These are phyloP conservation scores for Camponotus vicinus DNA, from an alignment of 1,140 invertebrate genomes.

Conservation along the genomic window DNA sequence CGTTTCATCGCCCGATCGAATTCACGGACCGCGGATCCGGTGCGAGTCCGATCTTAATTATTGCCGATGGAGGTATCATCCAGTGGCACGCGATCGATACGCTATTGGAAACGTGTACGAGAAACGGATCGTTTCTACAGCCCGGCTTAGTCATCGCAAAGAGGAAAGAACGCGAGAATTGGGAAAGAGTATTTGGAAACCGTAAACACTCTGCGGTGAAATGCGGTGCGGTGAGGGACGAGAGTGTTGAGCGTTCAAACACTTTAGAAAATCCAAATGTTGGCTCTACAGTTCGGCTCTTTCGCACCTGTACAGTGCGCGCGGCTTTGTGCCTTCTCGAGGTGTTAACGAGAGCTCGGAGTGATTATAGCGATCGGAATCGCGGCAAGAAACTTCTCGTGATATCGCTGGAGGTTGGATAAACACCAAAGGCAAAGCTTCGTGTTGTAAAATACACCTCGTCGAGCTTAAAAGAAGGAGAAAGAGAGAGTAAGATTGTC, in stretches of 20 bases:
- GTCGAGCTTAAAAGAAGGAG: constrained; percentile 1
- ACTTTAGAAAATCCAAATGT: constrained; percentile 72
- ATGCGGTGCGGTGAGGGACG: neutral
- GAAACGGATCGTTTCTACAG: constrained; percentile 1
- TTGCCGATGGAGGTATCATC: constrained; percentile 11
- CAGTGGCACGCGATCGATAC: constrained; percentile 4
- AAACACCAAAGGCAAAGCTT: constrained; percentile 24
- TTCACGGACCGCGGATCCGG: neutral
- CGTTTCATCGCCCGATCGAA: constrained; percentile 29
- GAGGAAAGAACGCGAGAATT: constrained; percentile 7
- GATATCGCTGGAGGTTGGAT: constrained; percentile 20
- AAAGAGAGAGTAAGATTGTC: neutral
- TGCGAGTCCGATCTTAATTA: constrained; percentile 36
- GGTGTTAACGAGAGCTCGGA: constrained; percentile 42
- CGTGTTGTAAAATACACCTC: neutral
- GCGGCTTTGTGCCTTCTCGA: constrained; percentile 39
- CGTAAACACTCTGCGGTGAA: constrained; percentile 60
- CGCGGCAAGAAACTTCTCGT: constrained; percentile 29
- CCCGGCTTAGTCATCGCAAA: constrained; percentile 63
- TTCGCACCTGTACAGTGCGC: constrained; percentile 57
- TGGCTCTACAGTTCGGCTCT: constrained; percentile 68
- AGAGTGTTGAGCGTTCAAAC: constrained; percentile 69
- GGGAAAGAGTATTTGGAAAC: constrained; percentile 64
- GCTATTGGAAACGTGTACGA: neutral
- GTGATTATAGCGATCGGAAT: constrained; percentile 50